Percentiles rank a stretch among this genome's conserved stretches.
Evolutionary conservation across 2,797 vertebrate species (phyloP).

Genomic region (Bradypus variegatus): DNA sequence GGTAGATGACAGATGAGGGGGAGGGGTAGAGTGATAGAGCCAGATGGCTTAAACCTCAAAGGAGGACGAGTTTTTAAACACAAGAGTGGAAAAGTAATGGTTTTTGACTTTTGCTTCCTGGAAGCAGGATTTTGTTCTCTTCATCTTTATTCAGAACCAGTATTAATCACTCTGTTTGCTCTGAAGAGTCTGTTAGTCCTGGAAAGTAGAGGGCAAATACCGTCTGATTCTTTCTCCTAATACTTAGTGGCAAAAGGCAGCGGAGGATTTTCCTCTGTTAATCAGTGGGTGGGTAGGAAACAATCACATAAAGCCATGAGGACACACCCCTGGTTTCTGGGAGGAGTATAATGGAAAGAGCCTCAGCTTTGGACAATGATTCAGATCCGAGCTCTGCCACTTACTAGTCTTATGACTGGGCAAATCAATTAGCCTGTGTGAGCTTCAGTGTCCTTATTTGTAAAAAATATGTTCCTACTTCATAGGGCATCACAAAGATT

Average conservation of each 20-base stretch:
- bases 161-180: slow-evolving; percentile 25
- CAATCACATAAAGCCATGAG: not conserved
- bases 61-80: slow-evolving; percentile 29
- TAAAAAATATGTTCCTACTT: slow-evolving; percentile 32
- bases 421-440: slow-evolving; percentile 23
- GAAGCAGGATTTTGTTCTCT: slow-evolving; percentile 17
- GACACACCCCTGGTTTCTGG: not conserved
- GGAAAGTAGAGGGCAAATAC: slow-evolving; percentile 7
- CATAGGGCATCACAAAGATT: not conserved
- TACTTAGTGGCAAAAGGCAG: slow-evolving; percentile 1
- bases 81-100: not conserved
- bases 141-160: slow-evolving; percentile 35
- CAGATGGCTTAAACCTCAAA: slow-evolving; percentile 48
- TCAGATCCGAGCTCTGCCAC: not conserved
- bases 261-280: not conserved
- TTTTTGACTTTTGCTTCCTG: slow-evolving; percentile 41
- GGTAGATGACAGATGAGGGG: slow-evolving; percentile 36
- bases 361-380: not conserved
- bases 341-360: not conserved
- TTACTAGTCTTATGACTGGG: slow-evolving; percentile 7
- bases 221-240: slow-evolving; percentile 27
- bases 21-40: not conserved
- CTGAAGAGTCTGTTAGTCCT: slow-evolving; percentile 19
- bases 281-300: slow-evolving; percentile 2
- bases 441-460: not conserved